A percentile compares a stretch with the other conserved stretches of the same genome.
Conservation (phyloP, 2,888 invertebrate species). For the Rhagium mordax region DNA sequence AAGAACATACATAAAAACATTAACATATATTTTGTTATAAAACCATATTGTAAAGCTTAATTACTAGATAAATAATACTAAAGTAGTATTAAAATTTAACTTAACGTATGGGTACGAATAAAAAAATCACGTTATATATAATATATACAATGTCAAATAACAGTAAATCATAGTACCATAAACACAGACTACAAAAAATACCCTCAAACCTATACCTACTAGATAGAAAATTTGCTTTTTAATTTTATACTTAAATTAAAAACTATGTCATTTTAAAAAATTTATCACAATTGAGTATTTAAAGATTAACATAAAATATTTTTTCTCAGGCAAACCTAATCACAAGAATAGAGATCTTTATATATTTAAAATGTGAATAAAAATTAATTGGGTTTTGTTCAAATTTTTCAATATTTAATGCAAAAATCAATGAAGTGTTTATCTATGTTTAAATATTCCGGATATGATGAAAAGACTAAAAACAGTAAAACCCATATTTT, state of each 20-base stretch:
- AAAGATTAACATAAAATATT: neutral
- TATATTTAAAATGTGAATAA: no score
- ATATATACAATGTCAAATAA: neutral
- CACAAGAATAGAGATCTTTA: no score
- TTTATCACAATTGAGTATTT: conserved; percentile 50
- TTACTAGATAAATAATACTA: neutral
- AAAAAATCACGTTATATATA: neutral
- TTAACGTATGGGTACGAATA: neutral
- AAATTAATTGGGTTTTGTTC: no score
- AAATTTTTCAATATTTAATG: no score
- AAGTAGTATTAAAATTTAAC: neutral
- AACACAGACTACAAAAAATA: neutral
- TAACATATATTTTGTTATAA: neutral
- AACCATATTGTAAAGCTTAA: neutral
- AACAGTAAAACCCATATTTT: no score
- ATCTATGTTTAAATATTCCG: no score
- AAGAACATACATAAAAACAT: neutral
- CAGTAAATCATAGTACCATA: neutral
- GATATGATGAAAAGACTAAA: no score
- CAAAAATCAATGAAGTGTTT: no score
- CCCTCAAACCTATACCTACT: neutral
- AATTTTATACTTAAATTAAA: neutral
- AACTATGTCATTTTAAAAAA: conserved; percentile 1
- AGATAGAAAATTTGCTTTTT: neutral
- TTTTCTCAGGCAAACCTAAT: neutral